phyloP scores from a whole-genome alignment of 2,888 invertebrate genomes.

The Chrysodeixis includens region DNA sequence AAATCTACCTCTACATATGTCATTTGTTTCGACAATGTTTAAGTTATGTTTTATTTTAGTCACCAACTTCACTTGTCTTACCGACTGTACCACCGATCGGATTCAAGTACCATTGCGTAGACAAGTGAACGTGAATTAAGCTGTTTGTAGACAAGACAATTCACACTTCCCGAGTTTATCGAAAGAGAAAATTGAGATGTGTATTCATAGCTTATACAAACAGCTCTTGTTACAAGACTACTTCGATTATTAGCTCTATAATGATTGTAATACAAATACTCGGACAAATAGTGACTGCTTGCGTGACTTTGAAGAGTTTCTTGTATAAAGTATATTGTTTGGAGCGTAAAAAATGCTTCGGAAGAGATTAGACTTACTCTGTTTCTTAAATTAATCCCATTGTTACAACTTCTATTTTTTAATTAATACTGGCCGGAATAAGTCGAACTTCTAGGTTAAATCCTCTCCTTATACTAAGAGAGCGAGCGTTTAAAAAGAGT shows the following conservation, averaged over 20 bases:
- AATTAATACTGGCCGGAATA: no score
- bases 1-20: no score
- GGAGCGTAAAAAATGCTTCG: no score
- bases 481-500: no score
- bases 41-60: no score
- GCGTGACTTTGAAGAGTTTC: neutral
- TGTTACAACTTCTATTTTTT: no score
- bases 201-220: neutral
- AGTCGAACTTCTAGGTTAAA: no score
- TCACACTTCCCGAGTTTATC: neutral
- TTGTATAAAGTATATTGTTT: no score
- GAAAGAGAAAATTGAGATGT: neutral
- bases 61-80: conserved; percentile 14
- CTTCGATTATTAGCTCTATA: neutral
- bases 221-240: neutral
- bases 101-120: conserved; percentile 38
- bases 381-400: no score
- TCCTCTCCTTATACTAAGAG: no score
- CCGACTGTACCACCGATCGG: conserved; percentile 40
- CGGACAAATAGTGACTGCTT: neutral
- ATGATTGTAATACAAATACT: neutral
- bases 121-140: conserved; percentile 32
- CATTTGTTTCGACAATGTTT: no score
- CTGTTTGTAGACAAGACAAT: conserved; percentile 3
- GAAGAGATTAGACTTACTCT: no score